Evolutionary conservation across 2,797 vertebrate species (phyloP).

Genomic region (Otus scops): DNA sequence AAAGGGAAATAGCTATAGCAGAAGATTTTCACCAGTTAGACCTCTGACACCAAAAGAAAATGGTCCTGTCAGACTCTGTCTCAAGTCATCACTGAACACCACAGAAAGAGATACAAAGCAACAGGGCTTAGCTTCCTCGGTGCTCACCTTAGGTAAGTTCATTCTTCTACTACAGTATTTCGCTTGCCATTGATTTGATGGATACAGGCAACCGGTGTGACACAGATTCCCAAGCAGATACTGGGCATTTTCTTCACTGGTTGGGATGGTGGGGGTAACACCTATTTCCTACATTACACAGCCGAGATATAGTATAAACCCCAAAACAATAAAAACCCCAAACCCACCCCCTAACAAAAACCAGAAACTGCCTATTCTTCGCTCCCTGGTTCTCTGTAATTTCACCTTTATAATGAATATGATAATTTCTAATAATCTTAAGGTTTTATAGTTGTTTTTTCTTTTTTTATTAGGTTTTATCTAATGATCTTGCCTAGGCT

Average conservation of each 20-base stretch:
- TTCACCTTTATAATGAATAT: not conserved
- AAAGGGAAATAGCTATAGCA: not conserved
- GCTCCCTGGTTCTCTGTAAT: not conserved
- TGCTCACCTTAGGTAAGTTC: not conserved
- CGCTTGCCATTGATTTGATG: not conserved
- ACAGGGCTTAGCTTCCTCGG: not conserved
- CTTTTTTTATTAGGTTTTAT: not conserved
- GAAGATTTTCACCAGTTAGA: not conserved
- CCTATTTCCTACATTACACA: not conserved
- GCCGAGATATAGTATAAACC: not conserved
- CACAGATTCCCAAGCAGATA: not conserved
- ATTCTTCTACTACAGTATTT: not conserved
- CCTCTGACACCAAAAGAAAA: not conserved
- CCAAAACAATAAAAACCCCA: not conserved
- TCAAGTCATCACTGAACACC: not conserved
- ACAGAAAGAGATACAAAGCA: not conserved
- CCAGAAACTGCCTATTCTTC: not conserved
- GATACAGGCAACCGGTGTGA: not conserved
- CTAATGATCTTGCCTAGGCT: not conserved
- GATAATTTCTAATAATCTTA: not conserved
- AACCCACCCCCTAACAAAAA: not conserved
- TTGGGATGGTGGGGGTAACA: not conserved
- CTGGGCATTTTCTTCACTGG: not conserved
- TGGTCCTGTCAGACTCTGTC: not conserved
- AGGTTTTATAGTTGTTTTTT: accelerated